These are phyloP conservation scores for Phymastichus coffea DNA, from an alignment of 1,140 invertebrate genomes.

Conservation along the genomic window DNA sequence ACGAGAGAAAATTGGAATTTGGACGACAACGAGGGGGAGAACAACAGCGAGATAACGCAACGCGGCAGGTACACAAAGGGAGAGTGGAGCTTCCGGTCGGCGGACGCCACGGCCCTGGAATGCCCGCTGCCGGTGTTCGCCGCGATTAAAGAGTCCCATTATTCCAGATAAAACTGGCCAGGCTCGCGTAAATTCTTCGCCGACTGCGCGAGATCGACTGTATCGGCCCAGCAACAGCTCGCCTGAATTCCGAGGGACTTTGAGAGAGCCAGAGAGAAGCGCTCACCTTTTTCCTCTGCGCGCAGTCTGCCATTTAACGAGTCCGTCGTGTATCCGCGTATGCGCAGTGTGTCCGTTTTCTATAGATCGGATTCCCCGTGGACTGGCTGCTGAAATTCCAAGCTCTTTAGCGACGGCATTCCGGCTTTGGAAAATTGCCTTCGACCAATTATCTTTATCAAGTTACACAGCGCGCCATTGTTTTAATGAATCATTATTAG, in stretches of 20 bases:
- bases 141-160: constrained; percentile 45
- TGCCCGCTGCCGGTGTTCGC: constrained; percentile 34
- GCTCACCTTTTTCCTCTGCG: background rate
- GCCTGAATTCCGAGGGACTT: constrained; percentile 23
- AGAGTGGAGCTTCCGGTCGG: too few relatives aligned
- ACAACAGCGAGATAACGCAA: background rate
- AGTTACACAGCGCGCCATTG: constrained; percentile 24
- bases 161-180: constrained; percentile 36
- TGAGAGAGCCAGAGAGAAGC: too few relatives aligned
- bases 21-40: too few relatives aligned
- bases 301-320: background rate
- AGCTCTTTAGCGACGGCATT: constrained; percentile 21
- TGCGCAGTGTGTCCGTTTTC: constrained; percentile 5
- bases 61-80: constrained; percentile 14
- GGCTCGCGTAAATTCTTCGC: too few relatives aligned
- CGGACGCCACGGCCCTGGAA: constrained; percentile 34
- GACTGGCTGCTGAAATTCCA: constrained; percentile 10
- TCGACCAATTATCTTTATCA: constrained; percentile 24
- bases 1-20: too few relatives aligned
- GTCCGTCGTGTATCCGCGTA: background rate
- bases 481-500: too few relatives aligned
- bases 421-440: constrained; percentile 22
- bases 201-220: too few relatives aligned
- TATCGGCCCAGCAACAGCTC: too few relatives aligned
- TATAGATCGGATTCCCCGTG: constrained; percentile 22